Evolutionary conservation across 2,113 vertebrate species (phyloP).

Genomic region (Variabilichromis moorii): DNA sequence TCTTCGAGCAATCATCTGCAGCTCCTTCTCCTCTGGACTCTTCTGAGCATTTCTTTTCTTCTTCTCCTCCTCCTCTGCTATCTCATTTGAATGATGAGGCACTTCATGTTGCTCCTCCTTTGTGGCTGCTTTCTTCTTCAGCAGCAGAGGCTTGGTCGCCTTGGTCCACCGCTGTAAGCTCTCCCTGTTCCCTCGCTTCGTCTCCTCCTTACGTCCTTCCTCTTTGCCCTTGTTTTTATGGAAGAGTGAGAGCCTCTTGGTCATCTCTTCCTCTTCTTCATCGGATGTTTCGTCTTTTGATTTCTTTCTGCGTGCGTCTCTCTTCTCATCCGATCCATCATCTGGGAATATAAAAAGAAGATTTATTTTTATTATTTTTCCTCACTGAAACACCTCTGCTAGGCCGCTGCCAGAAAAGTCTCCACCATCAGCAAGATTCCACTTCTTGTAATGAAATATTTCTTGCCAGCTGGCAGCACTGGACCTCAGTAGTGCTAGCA

Average conservation of each 20-base stretch:
- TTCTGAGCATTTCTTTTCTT: conserved; percentile 50
- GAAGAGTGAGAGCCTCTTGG: conserved; percentile 1
- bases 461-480: conserved; percentile 52
- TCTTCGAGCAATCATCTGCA: conserved; percentile 67
- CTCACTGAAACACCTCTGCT: background rate
- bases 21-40: conserved; percentile 67
- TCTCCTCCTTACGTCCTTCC: conserved; percentile 1
- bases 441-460: conserved; percentile 50
- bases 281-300: background rate
- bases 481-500: background rate
- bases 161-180: conserved; percentile 71
- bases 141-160: conserved; percentile 56
- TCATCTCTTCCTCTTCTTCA: conserved; percentile 11
- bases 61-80: conserved; percentile 62
- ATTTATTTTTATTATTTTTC: background rate
- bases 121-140: conserved; percentile 34
- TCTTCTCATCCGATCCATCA: background rate
- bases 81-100: conserved; percentile 76
- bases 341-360: conserved; percentile 4
- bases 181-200: conserved; percentile 32
- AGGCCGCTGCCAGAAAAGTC: background rate
- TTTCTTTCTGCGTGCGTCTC: background rate
- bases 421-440: conserved; percentile 41
- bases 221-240: background rate
- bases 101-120: conserved; percentile 30